A percentile compares a stretch with the other conserved stretches of the same genome.
Conservation (phyloP, 2,888 invertebrate genomes). For the Andricus quercusramuli region DNA sequence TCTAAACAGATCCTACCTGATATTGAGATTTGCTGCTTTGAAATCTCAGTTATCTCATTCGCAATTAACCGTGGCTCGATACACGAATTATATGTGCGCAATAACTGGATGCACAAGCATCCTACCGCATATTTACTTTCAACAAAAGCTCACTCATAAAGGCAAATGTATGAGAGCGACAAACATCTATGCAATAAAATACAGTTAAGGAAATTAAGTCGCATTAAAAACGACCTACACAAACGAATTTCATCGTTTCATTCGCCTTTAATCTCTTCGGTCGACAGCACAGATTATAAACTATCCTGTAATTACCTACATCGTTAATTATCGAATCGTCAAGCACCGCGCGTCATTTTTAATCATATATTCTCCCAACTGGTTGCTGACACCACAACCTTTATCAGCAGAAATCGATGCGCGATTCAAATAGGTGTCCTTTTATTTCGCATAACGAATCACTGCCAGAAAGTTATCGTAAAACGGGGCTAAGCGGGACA, state of each 20-base stretch:
- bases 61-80: no score
- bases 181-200: neutral
- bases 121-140: conserved; percentile 50
- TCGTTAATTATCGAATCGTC: conserved; percentile 51
- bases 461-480: conserved; percentile 18
- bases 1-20: no score
- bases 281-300: neutral
- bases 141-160: conserved; percentile 42
- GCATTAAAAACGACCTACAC: neutral
- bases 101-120: conserved; percentile 27
- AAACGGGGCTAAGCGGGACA: no score
- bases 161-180: neutral
- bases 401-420: conserved; percentile 45
- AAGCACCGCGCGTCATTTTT: conserved; percentile 18
- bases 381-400: neutral
- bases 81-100: no score
- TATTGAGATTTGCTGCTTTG: no score
- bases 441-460: conserved; percentile 51
- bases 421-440: conserved; percentile 49
- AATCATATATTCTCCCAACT: conserved; percentile 6
- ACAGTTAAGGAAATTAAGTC: neutral
- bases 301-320: conserved; percentile 48
- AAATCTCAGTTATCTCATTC: no score
- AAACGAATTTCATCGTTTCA: neutral
- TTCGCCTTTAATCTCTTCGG: neutral